These are phyloP conservation scores for Cheilosia soror DNA, from an alignment of 2,888 invertebrate genomes.

Conservation along the genomic window DNA sequence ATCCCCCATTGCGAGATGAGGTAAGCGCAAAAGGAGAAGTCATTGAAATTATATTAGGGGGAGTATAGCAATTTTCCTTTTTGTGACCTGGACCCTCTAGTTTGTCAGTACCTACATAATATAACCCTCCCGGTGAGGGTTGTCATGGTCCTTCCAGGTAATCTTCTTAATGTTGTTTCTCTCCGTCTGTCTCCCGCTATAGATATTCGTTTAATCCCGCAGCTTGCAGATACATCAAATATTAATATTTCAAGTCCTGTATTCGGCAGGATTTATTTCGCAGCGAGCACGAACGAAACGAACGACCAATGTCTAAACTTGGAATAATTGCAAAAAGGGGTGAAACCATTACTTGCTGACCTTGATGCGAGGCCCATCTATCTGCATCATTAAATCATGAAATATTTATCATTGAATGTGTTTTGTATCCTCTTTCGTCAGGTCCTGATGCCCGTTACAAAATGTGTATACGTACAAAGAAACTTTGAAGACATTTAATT, in stretches of 20 bases:
- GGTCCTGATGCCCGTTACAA: neutral
- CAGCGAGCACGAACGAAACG: neutral
- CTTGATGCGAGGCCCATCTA: constrained; percentile 7
- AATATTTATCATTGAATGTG: constrained; percentile 36
- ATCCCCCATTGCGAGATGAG: neutral
- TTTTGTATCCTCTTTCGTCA: constrained; percentile 1
- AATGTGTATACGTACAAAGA: neutral
- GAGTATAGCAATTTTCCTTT: constrained; percentile 43
- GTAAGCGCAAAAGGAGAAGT: constrained; percentile 6
- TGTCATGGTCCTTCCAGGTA: constrained; percentile 15
- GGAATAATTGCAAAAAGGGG: constrained; percentile 27
- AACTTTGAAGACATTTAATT: constrained; percentile 9
- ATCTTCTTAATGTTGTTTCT: constrained; percentile 25
- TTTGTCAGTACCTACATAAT: neutral
- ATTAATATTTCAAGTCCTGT: constrained; percentile 21
- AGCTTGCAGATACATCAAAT: constrained; percentile 31
- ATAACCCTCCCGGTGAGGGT: constrained; percentile 3
- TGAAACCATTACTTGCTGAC: constrained; percentile 35
- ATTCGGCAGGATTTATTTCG: constrained; percentile 7
- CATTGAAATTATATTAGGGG: constrained; percentile 42
- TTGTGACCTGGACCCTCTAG: neutral
- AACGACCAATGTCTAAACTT: neutral
- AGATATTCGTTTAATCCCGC: constrained; percentile 12
- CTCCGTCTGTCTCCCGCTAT: too few species aligned
- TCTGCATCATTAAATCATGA: constrained; percentile 33